A percentile compares a stretch with the other conserved stretches of the same genome.
phyloP scores from a whole-genome alignment of 35 echinoderm and acorn worm species.

The Hemicentrotus pulcherrimus region DNA sequence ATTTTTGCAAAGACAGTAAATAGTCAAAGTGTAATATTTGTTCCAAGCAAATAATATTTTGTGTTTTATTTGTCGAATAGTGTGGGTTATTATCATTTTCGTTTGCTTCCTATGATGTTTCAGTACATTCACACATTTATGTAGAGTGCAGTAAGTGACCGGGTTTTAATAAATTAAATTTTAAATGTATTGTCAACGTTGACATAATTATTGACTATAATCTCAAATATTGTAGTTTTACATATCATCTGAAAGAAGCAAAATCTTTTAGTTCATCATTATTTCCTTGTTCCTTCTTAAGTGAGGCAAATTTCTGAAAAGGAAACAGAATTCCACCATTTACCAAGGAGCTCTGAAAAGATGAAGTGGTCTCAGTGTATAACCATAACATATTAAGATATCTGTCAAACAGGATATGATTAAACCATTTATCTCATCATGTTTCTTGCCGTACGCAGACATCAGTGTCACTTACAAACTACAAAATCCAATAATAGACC shows the following conservation, averaged over 20 bases:
- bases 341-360: too few species aligned
- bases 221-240: not conserved
- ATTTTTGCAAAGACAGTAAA: not conserved
- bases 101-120: not conserved
- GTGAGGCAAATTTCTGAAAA: too few species aligned
- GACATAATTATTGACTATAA: not conserved
- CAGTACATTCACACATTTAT: not conserved
- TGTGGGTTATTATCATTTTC: not conserved
- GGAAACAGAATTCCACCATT: too few species aligned
- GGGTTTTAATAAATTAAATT: not conserved
- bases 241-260: not conserved
- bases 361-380: too few species aligned
- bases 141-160: not conserved
- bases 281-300: not conserved
- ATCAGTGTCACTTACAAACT: too few species aligned
- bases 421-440: too few species aligned
- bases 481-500: too few species aligned
- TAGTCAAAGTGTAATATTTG: conserved; percentile 3
- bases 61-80: not conserved
- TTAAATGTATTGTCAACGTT: not conserved
- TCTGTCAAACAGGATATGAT: too few species aligned
- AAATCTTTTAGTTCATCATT: not conserved
- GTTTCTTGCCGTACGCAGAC: too few species aligned
- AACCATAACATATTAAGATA: too few species aligned
- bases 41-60: not conserved